Percentiles rank a stretch among this genome's conserved stretches.
These are phyloP conservation scores for Aselliscus stoliczkanus DNA, from an alignment of 2,797 vertebrate species.

Conservation along the genomic window DNA sequence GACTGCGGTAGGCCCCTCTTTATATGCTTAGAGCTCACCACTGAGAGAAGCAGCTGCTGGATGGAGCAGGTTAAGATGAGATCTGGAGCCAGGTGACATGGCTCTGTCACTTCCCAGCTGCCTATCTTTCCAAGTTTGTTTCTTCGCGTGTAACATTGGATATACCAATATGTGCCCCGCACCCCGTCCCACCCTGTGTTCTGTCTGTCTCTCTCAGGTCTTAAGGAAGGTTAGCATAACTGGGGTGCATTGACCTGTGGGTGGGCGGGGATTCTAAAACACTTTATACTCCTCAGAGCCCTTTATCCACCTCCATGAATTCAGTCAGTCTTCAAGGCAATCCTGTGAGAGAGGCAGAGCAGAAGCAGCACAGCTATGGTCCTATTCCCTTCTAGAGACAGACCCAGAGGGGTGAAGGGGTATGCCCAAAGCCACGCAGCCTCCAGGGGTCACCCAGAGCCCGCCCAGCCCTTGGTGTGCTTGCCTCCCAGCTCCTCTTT, in stretches of 20 bases:
- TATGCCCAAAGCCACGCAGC: fast-evolving
- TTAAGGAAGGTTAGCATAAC: not conserved
- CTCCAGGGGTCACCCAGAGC: not conserved
- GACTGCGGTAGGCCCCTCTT: not conserved
- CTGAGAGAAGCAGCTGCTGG: not conserved
- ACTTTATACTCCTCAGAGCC: not conserved
- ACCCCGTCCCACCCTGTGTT: fast-evolving
- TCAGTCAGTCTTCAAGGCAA: not conserved
- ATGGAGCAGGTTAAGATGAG: not conserved
- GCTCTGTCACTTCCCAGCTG: not conserved
- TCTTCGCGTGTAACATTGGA: not conserved
- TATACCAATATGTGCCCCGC: not conserved
- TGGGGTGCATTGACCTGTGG: fast-evolving
- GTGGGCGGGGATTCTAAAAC: not conserved
- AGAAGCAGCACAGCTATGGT: not conserved
- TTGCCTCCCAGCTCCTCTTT: not conserved
- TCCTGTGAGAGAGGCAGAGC: not conserved
- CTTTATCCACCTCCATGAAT: not conserved
- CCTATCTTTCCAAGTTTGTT: not conserved
- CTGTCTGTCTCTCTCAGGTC: not conserved
- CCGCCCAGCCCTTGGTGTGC: not conserved
- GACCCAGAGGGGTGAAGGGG: fast-evolving
- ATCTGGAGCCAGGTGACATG: not conserved
- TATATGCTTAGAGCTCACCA: fast-evolving
- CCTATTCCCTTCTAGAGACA: not conserved